These are phyloP conservation scores for Oophaga sylvatica DNA, from an alignment of 2,797 vertebrate species.

Conservation along the genomic window DNA sequence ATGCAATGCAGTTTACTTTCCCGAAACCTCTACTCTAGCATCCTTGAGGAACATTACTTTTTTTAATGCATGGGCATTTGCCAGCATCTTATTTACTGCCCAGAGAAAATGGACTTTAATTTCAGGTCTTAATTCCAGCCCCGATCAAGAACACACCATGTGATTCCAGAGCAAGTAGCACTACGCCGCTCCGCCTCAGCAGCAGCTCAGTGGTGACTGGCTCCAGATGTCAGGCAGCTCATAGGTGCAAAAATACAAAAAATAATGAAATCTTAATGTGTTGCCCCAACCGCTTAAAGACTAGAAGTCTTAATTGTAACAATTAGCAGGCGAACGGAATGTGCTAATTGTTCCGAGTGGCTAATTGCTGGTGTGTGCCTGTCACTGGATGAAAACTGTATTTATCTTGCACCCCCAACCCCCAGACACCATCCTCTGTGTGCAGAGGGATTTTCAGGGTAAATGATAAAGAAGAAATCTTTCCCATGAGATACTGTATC, in stretches of 20 bases:
- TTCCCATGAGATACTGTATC: not conserved
- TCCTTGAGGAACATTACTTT: not conserved
- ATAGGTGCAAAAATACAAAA: slow-evolving; percentile 41
- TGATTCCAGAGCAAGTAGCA: not conserved
- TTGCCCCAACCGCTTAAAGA: slow-evolving; percentile 52
- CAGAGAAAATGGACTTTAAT: not conserved
- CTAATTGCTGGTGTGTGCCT: slow-evolving; percentile 57
- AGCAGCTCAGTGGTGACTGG: not conserved
- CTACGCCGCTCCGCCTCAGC: not conserved
- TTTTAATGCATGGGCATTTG: not conserved
- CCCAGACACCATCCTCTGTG: slow-evolving; percentile 28
- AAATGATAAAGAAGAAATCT: slow-evolving; percentile 14
- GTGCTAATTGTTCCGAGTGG: slow-evolving; percentile 58
- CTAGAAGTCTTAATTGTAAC: slow-evolving; percentile 51
- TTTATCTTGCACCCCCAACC: slow-evolving; percentile 48
- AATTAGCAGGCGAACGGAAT: slow-evolving; percentile 49
- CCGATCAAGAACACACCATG: not conserved
- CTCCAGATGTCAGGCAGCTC: slow-evolving; percentile 1
- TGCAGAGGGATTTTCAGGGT: slow-evolving; percentile 26
- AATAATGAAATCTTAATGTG: slow-evolving; percentile 49
- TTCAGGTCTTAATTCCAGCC: not conserved
- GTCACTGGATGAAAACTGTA: slow-evolving; percentile 50
- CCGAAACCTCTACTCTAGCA: not conserved
- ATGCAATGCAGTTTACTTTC: not conserved
- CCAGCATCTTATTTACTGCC: not conserved